Conservation (phyloP, 2,888 invertebrate genomes). For the Pimpla rufipes region DNA sequence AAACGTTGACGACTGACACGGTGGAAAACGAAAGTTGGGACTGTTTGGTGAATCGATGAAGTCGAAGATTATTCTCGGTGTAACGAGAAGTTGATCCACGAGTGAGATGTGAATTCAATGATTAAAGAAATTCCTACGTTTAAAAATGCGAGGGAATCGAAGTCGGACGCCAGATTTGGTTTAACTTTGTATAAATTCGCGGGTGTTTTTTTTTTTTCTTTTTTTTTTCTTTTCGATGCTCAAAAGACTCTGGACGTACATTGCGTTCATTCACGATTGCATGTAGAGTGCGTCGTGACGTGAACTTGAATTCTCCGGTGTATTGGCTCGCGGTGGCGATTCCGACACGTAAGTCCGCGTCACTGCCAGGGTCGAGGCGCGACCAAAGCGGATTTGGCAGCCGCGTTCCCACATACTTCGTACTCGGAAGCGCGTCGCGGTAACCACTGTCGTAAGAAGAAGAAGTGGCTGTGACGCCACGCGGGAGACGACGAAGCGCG, state of each 20-base stretch:
- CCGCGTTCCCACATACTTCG: conserved; percentile 73
- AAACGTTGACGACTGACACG: too few species aligned
- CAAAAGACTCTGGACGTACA: background rate
- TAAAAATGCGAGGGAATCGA: too few species aligned
- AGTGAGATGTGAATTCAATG: too few species aligned
- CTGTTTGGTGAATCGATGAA: too few species aligned
- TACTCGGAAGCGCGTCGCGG: conserved; percentile 64
- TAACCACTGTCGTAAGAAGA: conserved; percentile 49
- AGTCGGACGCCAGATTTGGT: too few species aligned
- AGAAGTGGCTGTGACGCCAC: conserved; percentile 22
- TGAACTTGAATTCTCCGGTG: conserved; percentile 62
- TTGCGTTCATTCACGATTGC: conserved; percentile 3
- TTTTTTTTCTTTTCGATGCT: background rate
- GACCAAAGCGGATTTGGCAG: conserved; percentile 69
- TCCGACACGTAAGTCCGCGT: conserved; percentile 57
- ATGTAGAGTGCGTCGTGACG: conserved; percentile 18
- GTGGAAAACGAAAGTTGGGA: too few species aligned
- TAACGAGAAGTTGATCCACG: too few species aligned
- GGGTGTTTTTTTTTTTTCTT: background rate
- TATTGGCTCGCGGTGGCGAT: conserved; percentile 34
- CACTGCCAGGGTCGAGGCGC: conserved; percentile 75
- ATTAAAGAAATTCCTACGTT: too few species aligned
- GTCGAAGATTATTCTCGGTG: too few species aligned
- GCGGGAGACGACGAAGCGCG: background rate
- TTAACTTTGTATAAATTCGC: background rate